Evolutionary conservation across 2,797 vertebrate genomes (phyloP), one percentile per base, ranked within the genome.

Genomic region (Eulemur albifrons): DNA sequence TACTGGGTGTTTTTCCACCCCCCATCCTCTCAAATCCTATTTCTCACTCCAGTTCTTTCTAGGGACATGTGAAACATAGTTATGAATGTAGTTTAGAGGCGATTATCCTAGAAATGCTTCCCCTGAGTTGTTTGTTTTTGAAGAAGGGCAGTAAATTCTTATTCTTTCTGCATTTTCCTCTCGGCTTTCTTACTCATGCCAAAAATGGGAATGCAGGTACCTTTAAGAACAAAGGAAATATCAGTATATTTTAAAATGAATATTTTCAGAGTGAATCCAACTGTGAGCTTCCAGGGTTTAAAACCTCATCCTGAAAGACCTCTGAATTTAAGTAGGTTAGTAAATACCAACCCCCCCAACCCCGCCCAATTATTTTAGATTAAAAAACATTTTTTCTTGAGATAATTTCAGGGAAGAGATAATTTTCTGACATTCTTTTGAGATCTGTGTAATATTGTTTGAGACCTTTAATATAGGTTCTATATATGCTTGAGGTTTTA

Each of bases 121-220:
- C 77, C 54, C 13, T 40, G 54, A 52, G 38, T 92, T 76, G 72
- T 70, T 94, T 61, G n/a, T 92, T 93, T 95, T 38, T 89, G 69
- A 91, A 86, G 87, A 85, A 96, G 25, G 72, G 54, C 83, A 88
- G 50, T 87, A 95, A 69, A 95, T 95, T 89, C 50, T 96, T 94
- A 76, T 15, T 48, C n/a, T 94, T 92, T 92, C 67, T 82, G 0
- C 85, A 82, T 85, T 96, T 96, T 90, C 30, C 72, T 90, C 40
- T 94, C 2, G 12, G 32, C 30, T 2, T 59, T 75, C 95, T 92
- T 59, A 67, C 54, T 77, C 23, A 93, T 88, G 81, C 89, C 67
- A 73, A 35, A 91, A 93, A 65, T 79, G 57, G 93, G 72, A 92
- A 61, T 73, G 25, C 30, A 95, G 40, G 21, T 61, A 80, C 0